Conservation (phyloP, 2,888 invertebrate genomes). For the Drosophila trichaetosa region DNA sequence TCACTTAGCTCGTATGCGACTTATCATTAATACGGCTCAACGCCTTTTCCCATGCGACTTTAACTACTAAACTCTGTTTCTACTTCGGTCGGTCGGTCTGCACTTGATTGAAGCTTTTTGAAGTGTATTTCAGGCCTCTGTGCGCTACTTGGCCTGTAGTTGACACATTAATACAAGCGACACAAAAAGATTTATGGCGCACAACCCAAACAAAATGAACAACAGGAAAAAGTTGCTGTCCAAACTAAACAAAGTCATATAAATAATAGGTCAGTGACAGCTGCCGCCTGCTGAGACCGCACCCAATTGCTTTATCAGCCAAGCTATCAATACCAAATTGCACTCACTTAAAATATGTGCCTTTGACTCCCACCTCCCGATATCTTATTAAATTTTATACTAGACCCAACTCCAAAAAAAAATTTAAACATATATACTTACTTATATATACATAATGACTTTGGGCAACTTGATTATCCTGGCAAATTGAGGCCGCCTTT, state of each 20-base stretch:
- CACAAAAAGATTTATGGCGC: slow-evolving; percentile 46
- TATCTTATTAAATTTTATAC: slow-evolving; percentile 34
- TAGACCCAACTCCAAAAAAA: slow-evolving; percentile 1
- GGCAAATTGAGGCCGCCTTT: slow-evolving; percentile 58
- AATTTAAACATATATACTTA: slow-evolving; percentile 3
- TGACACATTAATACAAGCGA: slow-evolving; percentile 57
- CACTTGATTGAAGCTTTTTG: slow-evolving; percentile 45
- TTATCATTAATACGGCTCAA: slow-evolving; percentile 42
- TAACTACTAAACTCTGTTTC: slow-evolving; percentile 21
- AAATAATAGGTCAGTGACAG: slow-evolving; percentile 64
- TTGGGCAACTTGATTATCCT: slow-evolving; percentile 65
- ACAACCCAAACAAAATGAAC: slow-evolving; percentile 15
- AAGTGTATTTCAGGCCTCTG: slow-evolving; percentile 11
- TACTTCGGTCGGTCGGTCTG: slow-evolving; percentile 8
- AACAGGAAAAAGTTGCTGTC: slow-evolving; percentile 32
- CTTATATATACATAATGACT: slow-evolving; percentile 15
- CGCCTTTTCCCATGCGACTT: slow-evolving; percentile 31
- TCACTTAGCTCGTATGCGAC: slow-evolving; percentile 8
- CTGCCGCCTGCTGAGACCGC: slow-evolving; percentile 45
- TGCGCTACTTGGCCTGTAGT: slow-evolving; percentile 41
- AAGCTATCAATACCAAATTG: slow-evolving; percentile 73
- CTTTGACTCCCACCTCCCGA: background rate
- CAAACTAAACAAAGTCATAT: slow-evolving; percentile 66
- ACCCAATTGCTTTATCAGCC: slow-evolving; percentile 55
- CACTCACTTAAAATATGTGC: slow-evolving; percentile 64